Evolutionary conservation across 37 sponge, comb jelly and placozoan genomes (phyloP), one percentile per base, ranked within the genome.

Genomic region (Beroe forskalii): DNA sequence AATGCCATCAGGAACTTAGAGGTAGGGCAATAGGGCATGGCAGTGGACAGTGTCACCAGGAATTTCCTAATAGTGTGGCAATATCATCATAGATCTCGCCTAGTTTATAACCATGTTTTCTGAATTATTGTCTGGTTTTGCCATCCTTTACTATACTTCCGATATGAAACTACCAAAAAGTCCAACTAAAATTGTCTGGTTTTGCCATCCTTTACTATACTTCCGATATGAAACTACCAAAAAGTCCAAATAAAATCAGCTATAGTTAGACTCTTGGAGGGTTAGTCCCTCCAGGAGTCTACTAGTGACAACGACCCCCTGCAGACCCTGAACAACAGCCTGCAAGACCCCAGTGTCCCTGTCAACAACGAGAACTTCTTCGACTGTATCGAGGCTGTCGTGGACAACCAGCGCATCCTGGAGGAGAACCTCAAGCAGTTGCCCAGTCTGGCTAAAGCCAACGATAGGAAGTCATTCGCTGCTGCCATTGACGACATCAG

Each of bases 1-100:
- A 97, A 93, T 80, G 99, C 96, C 27, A 89, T 96, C 41, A 93
- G 99, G 92, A 97, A 93, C 40, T 94, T 97, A 90, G 94, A 97
- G 95, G 94, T 96, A 44, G n/a, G n/a, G n/a, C n/a, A n/a, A n/a
- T n/a, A 35, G 90, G 69, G n/a, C n/a, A n/a, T n/a, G n/a, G n/a
- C n/a, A n/a, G n/a, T n/a, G n/a, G n/a, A n/a, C n/a, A n/a, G n/a
- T n/a, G n/a, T n/a, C n/a, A n/a, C n/a, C n/a, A n/a, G n/a, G n/a
- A n/a, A n/a, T n/a, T n/a, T n/a, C n/a, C n/a, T n/a, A n/a, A n/a
- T n/a, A n/a, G n/a, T n/a, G n/a, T n/a, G n/a, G n/a, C n/a, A n/a
- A n/a, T n/a, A n/a, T n/a, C n/a, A n/a, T n/a, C n/a, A n/a, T 20
- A 28, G 20, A 23, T 27, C 25, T 83, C 20, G 19, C 17, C 17